Evolutionary conservation across 1,140 invertebrate genomes (phyloP).

Genomic region (Sogatella furcifera): DNA sequence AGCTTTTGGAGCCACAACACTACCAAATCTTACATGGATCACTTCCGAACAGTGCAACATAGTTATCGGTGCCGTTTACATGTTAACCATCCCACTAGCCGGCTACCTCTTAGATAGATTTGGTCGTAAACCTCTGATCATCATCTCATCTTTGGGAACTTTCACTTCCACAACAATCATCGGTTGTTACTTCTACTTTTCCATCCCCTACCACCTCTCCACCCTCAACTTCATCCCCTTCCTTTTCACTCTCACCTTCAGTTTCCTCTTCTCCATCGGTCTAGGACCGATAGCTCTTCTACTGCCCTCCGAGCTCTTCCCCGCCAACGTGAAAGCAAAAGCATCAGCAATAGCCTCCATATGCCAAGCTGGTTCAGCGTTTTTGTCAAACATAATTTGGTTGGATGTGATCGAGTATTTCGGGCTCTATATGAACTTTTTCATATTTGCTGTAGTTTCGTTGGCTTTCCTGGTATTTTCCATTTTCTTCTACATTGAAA

Average conservation of each 20-base stretch:
- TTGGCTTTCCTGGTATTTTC: slow-evolving; percentile 43
- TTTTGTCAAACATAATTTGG: slow-evolving; percentile 68
- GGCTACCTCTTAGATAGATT: slow-evolving; percentile 28
- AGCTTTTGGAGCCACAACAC: slow-evolving; percentile 64
- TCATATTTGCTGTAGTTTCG: slow-evolving; percentile 62
- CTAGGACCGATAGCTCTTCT: background rate
- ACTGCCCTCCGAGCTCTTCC: background rate
- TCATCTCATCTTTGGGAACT: slow-evolving; percentile 26
- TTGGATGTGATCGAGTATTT: slow-evolving; percentile 41
- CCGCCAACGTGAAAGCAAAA: slow-evolving; percentile 1
- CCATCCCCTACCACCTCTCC: background rate
- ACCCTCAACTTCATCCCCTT: slow-evolving; percentile 12
- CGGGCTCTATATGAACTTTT: slow-evolving; percentile 59
- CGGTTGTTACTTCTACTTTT: slow-evolving; percentile 11
- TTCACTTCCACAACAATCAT: slow-evolving; percentile 15
- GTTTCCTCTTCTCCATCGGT: background rate
- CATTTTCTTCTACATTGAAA: slow-evolving; percentile 59
- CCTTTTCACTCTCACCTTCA: background rate
- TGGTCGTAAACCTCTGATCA: slow-evolving; percentile 36
- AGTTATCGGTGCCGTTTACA: slow-evolving; percentile 16
- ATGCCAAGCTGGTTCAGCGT: background rate
- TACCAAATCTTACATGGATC: slow-evolving; percentile 34
- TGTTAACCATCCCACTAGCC: slow-evolving; percentile 31
- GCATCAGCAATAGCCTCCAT: slow-evolving; percentile 5
- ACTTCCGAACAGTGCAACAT: slow-evolving; percentile 5